Evolutionary conservation across 2,113 vertebrate genomes (phyloP), one percentile per base, ranked within the genome.

Genomic region (Rhagologus leucostigma): DNA sequence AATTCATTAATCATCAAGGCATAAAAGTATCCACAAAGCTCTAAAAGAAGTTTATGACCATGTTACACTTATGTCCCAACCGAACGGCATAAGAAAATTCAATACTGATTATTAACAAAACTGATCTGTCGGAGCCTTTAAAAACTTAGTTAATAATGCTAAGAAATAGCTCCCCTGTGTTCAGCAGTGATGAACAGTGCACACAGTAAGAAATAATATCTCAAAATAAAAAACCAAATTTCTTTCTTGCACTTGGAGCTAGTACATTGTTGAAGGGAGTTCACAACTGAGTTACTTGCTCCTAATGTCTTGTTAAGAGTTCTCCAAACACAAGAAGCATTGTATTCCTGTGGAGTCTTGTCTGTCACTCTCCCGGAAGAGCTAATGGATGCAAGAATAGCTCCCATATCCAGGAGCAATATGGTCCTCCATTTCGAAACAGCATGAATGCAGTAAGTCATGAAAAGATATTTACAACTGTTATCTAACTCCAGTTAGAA

Each of bases 31-130:
- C 68, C 83, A 89, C 88, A 89, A 87, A 83, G 53, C 73, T 89
- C 52, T 89, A 88, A 71, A 89, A 64, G 52, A 84, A 60, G 37
- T 89, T 94, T 89, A 94, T 64, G 71, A 75, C 83, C 68, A 75
- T 64, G 39, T 47, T 68, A 81, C 23, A 56, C 80, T 74, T 93
- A 63, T 7, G 56, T 87, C 64, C 73, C 85, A 77, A 49, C 19
- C 4, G 15, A 90, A 93, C 62, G 73, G 60, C 79, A 93, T 44
- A 91, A 76, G 55, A 50, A 96, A 81, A 92, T 87, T 78, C 69
- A 89, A 90, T n/a, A 92, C 41, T 46, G 41, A 86, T 86, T 90
- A 90, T 77, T 70, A 94, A 76, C n/a, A 93, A 95, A 92, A 89
- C 20, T 35, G 21, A 78, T 84, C 44, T 70, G 53, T 73, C 30